Evolutionary conservation across 2,113 vertebrate genomes (phyloP).

Genomic region (Corythornis madagascariensis): DNA sequence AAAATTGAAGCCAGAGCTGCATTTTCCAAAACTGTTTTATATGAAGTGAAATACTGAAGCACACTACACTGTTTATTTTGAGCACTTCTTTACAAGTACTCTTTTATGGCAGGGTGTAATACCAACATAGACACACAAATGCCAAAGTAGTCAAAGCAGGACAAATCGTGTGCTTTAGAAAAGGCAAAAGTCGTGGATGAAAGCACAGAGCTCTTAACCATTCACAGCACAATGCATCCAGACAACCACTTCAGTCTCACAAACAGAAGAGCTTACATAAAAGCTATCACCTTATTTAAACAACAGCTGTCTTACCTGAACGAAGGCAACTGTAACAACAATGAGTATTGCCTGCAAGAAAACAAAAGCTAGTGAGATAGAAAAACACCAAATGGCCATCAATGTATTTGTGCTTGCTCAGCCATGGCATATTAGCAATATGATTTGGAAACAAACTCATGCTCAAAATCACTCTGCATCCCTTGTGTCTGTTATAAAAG

Average conservation of each 20-base stretch:
- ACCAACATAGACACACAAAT: background rate
- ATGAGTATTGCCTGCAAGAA: slow-evolving; percentile 92
- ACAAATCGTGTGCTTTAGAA: background rate
- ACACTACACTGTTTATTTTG: background rate
- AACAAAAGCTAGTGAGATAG: background rate
- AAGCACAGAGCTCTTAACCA: background rate
- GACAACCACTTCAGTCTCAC: background rate
- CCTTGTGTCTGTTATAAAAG: background rate
- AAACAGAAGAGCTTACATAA: background rate
- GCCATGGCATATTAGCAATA: background rate
- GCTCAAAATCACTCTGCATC: background rate
- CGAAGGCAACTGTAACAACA: slow-evolving; percentile 96
- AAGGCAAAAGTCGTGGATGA: background rate
- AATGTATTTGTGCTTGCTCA: background rate
- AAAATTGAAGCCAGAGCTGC: background rate
- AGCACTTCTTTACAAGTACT: background rate
- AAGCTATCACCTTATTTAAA: background rate
- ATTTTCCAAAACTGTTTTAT: background rate
- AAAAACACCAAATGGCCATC: background rate
- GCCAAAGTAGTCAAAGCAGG: background rate
- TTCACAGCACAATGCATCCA: background rate
- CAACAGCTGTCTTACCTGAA: slow-evolving; percentile 84
- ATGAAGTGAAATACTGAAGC: background rate
- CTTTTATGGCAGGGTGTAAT: background rate
- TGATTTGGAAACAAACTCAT: background rate